These are phyloP conservation scores for Takifugu bimaculatus DNA, from an alignment of 2,113 vertebrate genomes.

Conservation along the genomic window DNA sequence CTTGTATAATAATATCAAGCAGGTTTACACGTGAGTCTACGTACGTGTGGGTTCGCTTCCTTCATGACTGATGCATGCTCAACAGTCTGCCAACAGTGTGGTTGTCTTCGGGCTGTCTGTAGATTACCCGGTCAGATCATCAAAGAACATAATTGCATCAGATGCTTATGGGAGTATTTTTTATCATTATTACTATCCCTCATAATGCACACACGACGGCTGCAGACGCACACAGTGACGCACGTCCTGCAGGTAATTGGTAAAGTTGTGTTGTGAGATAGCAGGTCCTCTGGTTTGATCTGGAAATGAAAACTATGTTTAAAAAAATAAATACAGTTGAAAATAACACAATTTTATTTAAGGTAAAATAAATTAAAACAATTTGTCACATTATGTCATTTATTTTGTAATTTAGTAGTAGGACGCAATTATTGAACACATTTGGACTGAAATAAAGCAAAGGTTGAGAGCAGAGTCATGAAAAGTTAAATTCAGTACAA, in stretches of 20 bases:
- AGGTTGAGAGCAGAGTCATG: neutral
- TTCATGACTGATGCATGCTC: conserved; percentile 30
- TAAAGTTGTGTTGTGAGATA: conserved; percentile 20
- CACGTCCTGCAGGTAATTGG: conserved; percentile 36
- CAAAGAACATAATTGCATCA: conserved; percentile 65
- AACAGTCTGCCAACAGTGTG: conserved; percentile 51
- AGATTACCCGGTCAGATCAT: conserved; percentile 70
- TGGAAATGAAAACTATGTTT: neutral
- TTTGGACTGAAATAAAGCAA: neutral
- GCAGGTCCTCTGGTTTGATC: neutral
- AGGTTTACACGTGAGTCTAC: conserved; percentile 23
- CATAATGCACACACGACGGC: conserved; percentile 36
- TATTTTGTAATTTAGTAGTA: no score
- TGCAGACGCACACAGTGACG: conserved; percentile 43
- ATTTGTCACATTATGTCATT: no score
- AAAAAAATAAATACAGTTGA: no score
- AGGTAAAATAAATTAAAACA: no score
- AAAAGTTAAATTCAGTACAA: neutral
- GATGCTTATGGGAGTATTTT: conserved; percentile 64
- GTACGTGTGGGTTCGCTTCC: conserved; percentile 17
- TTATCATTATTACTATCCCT: conserved; percentile 47
- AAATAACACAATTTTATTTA: no score
- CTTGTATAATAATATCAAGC: conserved; percentile 16
- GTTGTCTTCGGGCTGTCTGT: conserved; percentile 57
- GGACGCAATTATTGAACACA: no score